Evolutionary conservation across 1,140 invertebrate genomes (phyloP), one percentile per base, ranked within the genome.

Genomic region (Drosophila yakuba): DNA sequence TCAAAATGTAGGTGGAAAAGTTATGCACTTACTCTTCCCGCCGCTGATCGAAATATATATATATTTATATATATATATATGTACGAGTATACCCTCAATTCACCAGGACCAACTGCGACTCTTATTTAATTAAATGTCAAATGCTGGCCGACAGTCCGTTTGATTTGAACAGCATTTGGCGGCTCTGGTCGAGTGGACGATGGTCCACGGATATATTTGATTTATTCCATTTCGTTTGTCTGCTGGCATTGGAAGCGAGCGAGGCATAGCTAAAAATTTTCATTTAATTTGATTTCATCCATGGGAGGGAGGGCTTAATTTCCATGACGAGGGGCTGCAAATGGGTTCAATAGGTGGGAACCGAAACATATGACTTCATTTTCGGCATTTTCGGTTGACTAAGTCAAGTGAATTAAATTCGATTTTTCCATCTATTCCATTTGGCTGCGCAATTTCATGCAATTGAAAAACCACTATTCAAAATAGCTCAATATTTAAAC

Each of bases 51-150:
- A 10, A 44, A 15, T 20, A 8, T 43, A 15, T 43, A 15, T 28
- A 8, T 32, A 28, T 7, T 7, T 28, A 28, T 28, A 28, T 0
- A 28, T 7, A 17, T 2, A 28, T 28, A 28, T 28, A 3, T 32
- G 7, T 32, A 32, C 6, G 5, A 2, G 28, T 32, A 32, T 32
- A 17, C 10, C 11, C 44, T 43, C 36, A 41, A 25, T n/a, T 23
- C 36, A 25, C 15, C 3, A 3, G 35, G 4, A 25, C 51, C 68
- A 72, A 72, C 68, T 62, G 45, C 47, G 50, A 32, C 72, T 73
- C 75, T 86, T 82, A 88, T 88, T 88, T 88, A 88, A 88, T 88
- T 89, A 88, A 89, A 89, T 88, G 84, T 88, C 84, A 88, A 84
- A 71, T 68, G 61, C 47, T 78, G 74, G 55, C 55, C 58, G 54